Percentiles rank a stretch among this genome's conserved stretches.
Evolutionary conservation across 1,140 invertebrate species (phyloP).

Genomic region (honey bee (Apis mellifera)): Amel_HAv3.1 CM009938.2:8073501-8074000

Average conservation of each 20-base stretch:
- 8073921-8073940: no score
- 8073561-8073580: conserved; percentile 32
- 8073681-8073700: neutral
- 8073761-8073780: neutral
- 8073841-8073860: no score
- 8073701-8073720: no score
- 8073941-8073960: no score
- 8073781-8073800: neutral
- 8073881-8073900: no score
- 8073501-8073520: conserved; percentile 67
- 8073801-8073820: neutral
- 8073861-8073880: no score
- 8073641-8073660: neutral
- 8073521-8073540: conserved; percentile 74
- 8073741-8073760: neutral
- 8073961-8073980: no score
- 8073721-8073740: neutral
- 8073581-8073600: conserved; percentile 4
- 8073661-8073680: neutral
- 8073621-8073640: neutral
- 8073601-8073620: conserved; percentile 36
- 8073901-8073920: no score
- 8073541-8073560: conserved; percentile 55
- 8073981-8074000: no score
- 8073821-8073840: neutral